Percentiles rank a stretch among this genome's conserved stretches.
phyloP scores from a whole-genome alignment of 2,888 invertebrate genomes.

The Athalia rosae region DNA sequence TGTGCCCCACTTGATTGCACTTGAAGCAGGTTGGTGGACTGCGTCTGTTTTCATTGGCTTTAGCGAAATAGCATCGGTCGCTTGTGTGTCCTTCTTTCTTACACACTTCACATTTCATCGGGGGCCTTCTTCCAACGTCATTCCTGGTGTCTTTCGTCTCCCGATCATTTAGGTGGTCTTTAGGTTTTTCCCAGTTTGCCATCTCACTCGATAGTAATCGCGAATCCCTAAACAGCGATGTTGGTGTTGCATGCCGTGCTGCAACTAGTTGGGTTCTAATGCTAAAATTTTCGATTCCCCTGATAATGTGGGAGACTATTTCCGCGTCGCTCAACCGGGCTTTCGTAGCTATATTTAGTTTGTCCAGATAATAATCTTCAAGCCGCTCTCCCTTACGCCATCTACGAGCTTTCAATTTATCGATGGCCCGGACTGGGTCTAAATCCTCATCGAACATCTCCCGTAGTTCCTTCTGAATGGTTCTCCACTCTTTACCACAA shows the following conservation, averaged over 20 bases:
- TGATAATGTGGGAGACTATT: constrained; percentile 24
- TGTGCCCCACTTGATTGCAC: constrained; percentile 23
- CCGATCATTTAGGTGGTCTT: neutral
- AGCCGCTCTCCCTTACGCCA: constrained; percentile 32
- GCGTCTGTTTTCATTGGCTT: neutral
- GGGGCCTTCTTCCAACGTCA: neutral
- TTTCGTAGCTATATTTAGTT: constrained; percentile 23
- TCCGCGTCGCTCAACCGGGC: constrained; percentile 20
- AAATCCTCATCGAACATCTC: constrained; percentile 36
- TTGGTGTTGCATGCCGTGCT: neutral
- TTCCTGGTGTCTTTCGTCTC: neutral
- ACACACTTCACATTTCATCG: neutral
- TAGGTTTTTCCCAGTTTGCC: constrained; percentile 9
- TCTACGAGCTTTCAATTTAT: neutral
- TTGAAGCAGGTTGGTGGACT: constrained; percentile 13
- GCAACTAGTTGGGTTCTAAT: constrained; percentile 26
- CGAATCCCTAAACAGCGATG: neutral
- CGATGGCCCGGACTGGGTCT: constrained; percentile 5
- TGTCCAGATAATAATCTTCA: constrained; percentile 36
- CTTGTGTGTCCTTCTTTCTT: neutral
- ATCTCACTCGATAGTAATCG: constrained; percentile 20
- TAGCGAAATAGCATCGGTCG: neutral
- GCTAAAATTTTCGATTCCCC: constrained; percentile 44
- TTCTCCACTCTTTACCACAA: constrained; percentile 7
- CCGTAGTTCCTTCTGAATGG: neutral